Base-by-base conservation (phyloP, 2,797 vertebrate species). In the Microchirus variegatus region DNA sequence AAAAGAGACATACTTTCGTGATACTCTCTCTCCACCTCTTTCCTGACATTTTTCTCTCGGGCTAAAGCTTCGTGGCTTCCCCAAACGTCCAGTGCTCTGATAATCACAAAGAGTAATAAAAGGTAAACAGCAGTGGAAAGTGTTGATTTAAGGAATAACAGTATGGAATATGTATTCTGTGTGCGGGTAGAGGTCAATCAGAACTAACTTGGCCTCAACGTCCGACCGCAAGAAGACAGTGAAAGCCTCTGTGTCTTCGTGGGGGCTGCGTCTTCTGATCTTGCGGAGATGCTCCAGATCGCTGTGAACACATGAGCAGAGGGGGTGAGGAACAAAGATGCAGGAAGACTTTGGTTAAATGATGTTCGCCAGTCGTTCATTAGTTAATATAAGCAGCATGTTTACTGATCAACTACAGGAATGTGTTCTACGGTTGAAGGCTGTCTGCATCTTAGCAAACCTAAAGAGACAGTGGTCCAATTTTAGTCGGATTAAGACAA, bases 211-310 rank as follows among this genome's bases (percentile, higher is more conserved):
- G 70, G 96, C 93, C 75, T 99, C 97, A 16, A 98, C 96, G 11
- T 99, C 98, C 0, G 97, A 96, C 56, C 98, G 94, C 85, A 99
- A 80, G 74, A 96, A 99, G n/a, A 99, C 98, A 0, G 97, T 99
- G 81, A 99, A 99, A 16, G 96, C 95, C 74, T 99, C 98, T 0
- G 95, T 96, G 84, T 99, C 98, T 41, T 99, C 96, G 43, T 99
- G 98, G 11, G 98, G 98, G 81, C 98, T 99, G 74, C 97, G 93
- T 45, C 94, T 91, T 62, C 94, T 93, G 79, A 99, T 99, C 91
- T 95, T 98, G 46, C 97, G 90, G 59, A 99, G 94, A 63, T 97
- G 94, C 56, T 97, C 96, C 75, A 99, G 90, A 89, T 99, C 97
- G 91, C 98, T 99, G 80, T 45, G 43, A 68, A 54, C 11, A 59